Percentiles rank a stretch among this genome's conserved stretches.
Conservation (phyloP, 2,113 vertebrate species). For the Colinus virginianus region DNA sequence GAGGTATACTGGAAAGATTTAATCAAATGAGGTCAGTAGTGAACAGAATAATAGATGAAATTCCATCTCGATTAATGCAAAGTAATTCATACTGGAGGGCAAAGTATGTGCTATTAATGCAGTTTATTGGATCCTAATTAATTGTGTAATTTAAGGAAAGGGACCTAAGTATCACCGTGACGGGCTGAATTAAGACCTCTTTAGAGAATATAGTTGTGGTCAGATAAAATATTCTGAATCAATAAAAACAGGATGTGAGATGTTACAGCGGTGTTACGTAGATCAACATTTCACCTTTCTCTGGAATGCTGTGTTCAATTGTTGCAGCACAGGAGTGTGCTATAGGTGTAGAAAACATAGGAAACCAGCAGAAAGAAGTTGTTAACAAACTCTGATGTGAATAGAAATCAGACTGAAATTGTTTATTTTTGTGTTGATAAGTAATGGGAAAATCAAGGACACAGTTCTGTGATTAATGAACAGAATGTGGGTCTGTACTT, state of each 20-base stretch:
- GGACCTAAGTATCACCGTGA: not conserved
- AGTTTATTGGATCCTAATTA: constrained; percentile 62
- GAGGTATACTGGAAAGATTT: constrained; percentile 22
- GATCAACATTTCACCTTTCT: constrained; percentile 17
- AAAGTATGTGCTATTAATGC: constrained; percentile 27
- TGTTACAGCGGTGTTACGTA: not conserved
- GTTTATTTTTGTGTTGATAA: not conserved
- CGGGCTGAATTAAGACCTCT: constrained; percentile 31
- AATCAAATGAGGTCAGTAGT: constrained; percentile 39
- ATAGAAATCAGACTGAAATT: not conserved
- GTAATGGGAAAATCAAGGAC: not conserved
- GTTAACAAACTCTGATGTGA: not conserved
- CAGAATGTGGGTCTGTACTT: not conserved
- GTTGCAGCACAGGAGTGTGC: not conserved
- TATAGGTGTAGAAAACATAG: not conserved
- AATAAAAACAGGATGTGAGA: constrained; percentile 38
- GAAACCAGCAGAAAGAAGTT: not conserved
- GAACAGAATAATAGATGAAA: constrained; percentile 56
- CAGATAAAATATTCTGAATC: constrained; percentile 44
- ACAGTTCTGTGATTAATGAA: not conserved
- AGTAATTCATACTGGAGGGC: constrained; percentile 29
- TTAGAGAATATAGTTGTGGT: not conserved
- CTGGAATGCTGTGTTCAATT: not conserved
- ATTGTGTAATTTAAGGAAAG: constrained; percentile 45
- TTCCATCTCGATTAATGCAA: constrained; percentile 40